Evolutionary conservation across 2,888 invertebrate species (phyloP), one percentile per base, ranked within the genome.

Genomic region (Acleris cristana): DNA sequence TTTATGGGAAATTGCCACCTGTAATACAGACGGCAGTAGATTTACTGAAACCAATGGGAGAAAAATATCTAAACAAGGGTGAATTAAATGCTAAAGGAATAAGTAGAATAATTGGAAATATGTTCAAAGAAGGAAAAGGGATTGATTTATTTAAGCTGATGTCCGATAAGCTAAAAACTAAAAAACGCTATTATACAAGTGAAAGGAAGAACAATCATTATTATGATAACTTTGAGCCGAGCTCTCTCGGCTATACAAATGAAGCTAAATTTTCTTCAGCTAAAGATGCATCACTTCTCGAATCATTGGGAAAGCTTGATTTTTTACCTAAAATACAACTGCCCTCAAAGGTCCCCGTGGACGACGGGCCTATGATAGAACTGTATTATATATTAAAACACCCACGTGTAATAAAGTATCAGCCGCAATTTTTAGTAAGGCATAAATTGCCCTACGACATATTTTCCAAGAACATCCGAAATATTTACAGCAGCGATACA

Each of bases 1-100:
- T 58, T 48, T 48, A 58, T 26, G 45, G 23, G 6, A 58, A 48
- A 48, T 18, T 58, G 26, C 58, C 58, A 45, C 26, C 58, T 14
- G 16, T 18, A 14, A n/a, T 58, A 8, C 23, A 58, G 12, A 14
- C 1, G 0, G 48, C 44, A 45, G 5, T 58, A 12, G 6, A 26
- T 1, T 2, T 26, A 3, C 23, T 58, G 8, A 48, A 48, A 48
- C n/a, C 58, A 1, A 2, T 23, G n/a, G 45, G 5, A 57, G 51
- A 18, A 3, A 10, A 8, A 26, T 21, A 58, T 48, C 16, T 48
- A n/a, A 5, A 18, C 1, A 48, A 16, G n/a, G 18, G n/a, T n/a
- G 18, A 48, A 48, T 48, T 48, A 7, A n/a, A 48, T 48, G 16
- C 48, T 8, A 48, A 48, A 48, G 48, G n/a, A n/a, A 4, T 48